phyloP scores from a whole-genome alignment of 2,797 vertebrate genomes.

The Intellagama lesueurii region DNA sequence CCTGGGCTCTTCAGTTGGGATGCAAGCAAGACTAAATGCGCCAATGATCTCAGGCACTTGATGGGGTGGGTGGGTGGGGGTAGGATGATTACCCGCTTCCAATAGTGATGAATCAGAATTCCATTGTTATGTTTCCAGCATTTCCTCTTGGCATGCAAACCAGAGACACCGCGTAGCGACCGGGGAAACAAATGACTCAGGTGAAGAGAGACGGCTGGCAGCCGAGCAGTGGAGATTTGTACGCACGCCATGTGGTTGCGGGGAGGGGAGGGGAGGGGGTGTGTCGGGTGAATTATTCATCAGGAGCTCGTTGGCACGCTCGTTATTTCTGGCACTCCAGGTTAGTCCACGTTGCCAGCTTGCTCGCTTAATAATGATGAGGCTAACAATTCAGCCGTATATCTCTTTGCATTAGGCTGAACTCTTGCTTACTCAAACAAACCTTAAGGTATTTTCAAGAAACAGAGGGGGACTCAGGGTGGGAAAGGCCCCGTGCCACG shows the following conservation, averaged over 20 bases:
- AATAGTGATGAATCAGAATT: not conserved
- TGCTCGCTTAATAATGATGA: slow-evolving; percentile 51
- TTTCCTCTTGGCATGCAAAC: slow-evolving; percentile 50
- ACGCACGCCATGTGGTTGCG: slow-evolving; percentile 48
- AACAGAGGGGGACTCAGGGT: slow-evolving; percentile 11
- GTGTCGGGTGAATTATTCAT: slow-evolving; percentile 54
- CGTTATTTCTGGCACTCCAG: slow-evolving; percentile 59
- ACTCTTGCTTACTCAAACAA: slow-evolving; percentile 48
- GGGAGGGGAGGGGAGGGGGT: not conserved
- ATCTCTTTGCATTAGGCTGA: slow-evolving; percentile 46
- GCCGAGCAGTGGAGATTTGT: slow-evolving; percentile 32
- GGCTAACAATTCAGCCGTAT: slow-evolving; percentile 54
- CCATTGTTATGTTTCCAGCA: not conserved
- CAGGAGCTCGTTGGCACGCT: slow-evolving; percentile 48
- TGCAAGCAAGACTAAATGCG: too few species aligned
- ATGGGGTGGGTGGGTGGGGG: too few species aligned
- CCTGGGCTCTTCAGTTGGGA: too few species aligned
- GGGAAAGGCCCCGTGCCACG: slow-evolving; percentile 1
- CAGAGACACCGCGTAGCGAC: not conserved
- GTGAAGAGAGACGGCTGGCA: slow-evolving; percentile 49
- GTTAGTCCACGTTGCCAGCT: slow-evolving; percentile 42
- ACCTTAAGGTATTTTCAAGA: slow-evolving; percentile 21
- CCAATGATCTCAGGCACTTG: too few species aligned
- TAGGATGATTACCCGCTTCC: not conserved
- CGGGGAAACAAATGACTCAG: slow-evolving; percentile 49